A percentile compares a stretch with the other conserved stretches of the same genome.
Evolutionary conservation across 1,140 invertebrate genomes (phyloP).

Genomic region (Daktulosphaira vitifoliae): DNA sequence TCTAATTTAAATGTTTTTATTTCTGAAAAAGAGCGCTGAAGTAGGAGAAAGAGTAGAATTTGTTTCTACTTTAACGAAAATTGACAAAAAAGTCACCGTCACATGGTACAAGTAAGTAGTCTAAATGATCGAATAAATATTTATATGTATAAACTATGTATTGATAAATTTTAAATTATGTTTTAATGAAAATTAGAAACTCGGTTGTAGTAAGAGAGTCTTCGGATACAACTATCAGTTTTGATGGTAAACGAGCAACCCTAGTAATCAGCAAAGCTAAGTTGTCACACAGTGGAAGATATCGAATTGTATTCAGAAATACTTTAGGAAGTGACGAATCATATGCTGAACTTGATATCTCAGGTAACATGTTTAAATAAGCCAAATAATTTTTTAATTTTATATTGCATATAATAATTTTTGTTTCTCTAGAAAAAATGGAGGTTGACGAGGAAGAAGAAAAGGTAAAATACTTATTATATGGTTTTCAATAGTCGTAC

Average conservation of each 20-base stretch:
- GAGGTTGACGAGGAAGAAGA: constrained; percentile 45
- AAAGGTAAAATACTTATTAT: constrained; percentile 33
- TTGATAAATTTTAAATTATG: constrained; percentile 2
- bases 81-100: constrained; percentile 67
- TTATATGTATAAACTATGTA: too few species aligned
- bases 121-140: too few species aligned
- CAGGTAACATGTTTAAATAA: constrained; percentile 47
- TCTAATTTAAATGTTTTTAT: too few species aligned
- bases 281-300: constrained; percentile 61
- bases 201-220: constrained; percentile 61
- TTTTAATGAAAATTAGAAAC: constrained; percentile 46
- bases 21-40: constrained; percentile 6
- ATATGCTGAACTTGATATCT: constrained; percentile 62
- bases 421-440: constrained; percentile 43
- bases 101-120: constrained; percentile 69
- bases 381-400: too few species aligned
- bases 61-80: constrained; percentile 57
- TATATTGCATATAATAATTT: not conserved
- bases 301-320: constrained; percentile 70
- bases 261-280: constrained; percentile 62
- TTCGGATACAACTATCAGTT: constrained; percentile 59
- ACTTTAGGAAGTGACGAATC: constrained; percentile 76
- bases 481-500: not conserved
- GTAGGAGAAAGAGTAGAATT: constrained; percentile 53
- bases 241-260: constrained; percentile 71